Conservation (phyloP, 2,888 invertebrate genomes). For the Nephrotoma flavescens region DNA sequence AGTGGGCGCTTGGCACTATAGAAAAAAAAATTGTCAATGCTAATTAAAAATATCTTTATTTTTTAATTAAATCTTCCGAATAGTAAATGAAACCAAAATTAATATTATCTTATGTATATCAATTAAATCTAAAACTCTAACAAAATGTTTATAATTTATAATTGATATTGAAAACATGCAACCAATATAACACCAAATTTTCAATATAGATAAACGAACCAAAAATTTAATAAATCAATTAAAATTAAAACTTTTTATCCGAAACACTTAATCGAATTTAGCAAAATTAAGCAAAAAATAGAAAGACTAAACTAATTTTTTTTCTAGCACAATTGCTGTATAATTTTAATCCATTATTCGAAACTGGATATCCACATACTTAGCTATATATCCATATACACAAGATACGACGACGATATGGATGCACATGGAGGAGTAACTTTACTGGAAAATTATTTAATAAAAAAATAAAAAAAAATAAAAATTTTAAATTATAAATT, state of each 20-base stretch:
- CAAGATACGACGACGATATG: not conserved
- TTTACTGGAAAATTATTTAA: not conserved
- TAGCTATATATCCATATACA: not conserved
- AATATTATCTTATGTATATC: too few relatives aligned
- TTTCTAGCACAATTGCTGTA: too few relatives aligned
- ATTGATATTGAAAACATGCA: not conserved
- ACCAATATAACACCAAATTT: not conserved
- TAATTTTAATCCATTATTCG: not conserved
- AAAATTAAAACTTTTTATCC: not conserved
- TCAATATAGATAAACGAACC: not conserved
- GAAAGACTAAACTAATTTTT: not conserved
- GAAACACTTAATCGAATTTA: not conserved
- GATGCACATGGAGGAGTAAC: not conserved
- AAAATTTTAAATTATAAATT: not conserved
- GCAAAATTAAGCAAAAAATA: not conserved
- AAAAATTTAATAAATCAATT: not conserved
- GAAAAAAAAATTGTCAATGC: too few relatives aligned
- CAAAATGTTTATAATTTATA: not conserved
- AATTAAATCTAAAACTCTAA: too few relatives aligned
- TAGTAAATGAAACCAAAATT: too few relatives aligned
- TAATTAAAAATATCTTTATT: too few relatives aligned
- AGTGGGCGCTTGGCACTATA: too few relatives aligned
- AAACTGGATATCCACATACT: not conserved
- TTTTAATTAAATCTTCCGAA: too few relatives aligned
- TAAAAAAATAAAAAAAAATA: not conserved